Conservation (phyloP, 2,888 invertebrate genomes). For the Rugalucina vietnamica region DNA sequence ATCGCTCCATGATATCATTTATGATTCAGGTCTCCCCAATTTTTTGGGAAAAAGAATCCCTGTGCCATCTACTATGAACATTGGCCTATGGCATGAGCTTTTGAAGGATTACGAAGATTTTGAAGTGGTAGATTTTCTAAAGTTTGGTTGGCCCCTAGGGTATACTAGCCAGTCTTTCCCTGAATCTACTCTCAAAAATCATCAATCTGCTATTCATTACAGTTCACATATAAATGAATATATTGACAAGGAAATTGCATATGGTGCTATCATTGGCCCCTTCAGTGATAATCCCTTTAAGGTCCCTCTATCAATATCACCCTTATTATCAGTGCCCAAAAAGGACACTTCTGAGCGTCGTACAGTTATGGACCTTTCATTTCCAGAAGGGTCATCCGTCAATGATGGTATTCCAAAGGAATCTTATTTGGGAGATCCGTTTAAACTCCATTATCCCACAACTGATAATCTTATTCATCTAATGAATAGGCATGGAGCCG, state of each 20-base stretch:
- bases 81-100: neutral
- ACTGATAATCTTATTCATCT: neutral
- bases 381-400: slow-evolving; percentile 8
- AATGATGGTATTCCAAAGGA: no score
- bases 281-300: neutral
- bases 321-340: slow-evolving; percentile 17
- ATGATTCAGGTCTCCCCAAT: neutral
- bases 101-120: neutral
- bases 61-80: neutral
- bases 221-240: neutral
- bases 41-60: neutral
- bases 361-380: slow-evolving; percentile 18
- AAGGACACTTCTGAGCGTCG: neutral
- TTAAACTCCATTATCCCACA: neutral
- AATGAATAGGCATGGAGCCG: neutral
- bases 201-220: neutral
- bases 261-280: neutral
- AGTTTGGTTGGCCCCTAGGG: neutral
- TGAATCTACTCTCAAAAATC: neutral
- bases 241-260: neutral
- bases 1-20: neutral
- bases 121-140: neutral
- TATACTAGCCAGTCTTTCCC: neutral
- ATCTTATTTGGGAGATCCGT: neutral
- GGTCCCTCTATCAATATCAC: slow-evolving; percentile 2